phyloP scores from a whole-genome alignment of 2,113 vertebrate species.

The Leptosomus discolor region DNA sequence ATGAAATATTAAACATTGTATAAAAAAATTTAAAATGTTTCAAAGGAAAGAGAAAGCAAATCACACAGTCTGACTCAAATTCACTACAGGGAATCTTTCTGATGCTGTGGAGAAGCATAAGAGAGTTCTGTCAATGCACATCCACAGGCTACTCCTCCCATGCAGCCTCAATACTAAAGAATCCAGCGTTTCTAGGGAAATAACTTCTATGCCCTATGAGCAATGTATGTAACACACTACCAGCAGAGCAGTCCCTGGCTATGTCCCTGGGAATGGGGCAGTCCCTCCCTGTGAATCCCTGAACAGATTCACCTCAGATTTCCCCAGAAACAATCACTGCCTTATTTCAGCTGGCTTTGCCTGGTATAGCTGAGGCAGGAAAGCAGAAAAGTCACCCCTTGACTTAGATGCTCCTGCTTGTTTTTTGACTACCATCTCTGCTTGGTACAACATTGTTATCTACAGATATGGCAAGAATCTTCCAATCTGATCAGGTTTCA shows the following conservation, averaged over 20 bases:
- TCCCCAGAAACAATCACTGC: not conserved
- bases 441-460: not conserved
- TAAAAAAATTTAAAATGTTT: conserved; percentile 16
- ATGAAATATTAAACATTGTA: conserved; percentile 54
- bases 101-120: not conserved
- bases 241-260: not conserved
- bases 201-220: not conserved
- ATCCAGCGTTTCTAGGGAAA: not conserved
- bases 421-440: not conserved
- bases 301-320: not conserved
- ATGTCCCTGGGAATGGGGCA: no score
- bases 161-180: not conserved
- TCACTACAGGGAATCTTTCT: not conserved
- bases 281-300: no score
- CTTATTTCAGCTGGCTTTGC: not conserved
- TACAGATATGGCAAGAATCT: not conserved
- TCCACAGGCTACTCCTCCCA: not conserved
- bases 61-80: not conserved
- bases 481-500: not conserved
- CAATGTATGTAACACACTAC: not conserved
- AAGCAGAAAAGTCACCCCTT: not conserved
- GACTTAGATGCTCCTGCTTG: not conserved
- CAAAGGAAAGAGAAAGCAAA: conserved; percentile 19
- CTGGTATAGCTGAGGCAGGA: not conserved
- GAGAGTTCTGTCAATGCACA: not conserved